These are phyloP conservation scores for Zhuqinia jingwanae DNA, from an alignment of 2,888 invertebrate species.

Conservation along the genomic window DNA sequence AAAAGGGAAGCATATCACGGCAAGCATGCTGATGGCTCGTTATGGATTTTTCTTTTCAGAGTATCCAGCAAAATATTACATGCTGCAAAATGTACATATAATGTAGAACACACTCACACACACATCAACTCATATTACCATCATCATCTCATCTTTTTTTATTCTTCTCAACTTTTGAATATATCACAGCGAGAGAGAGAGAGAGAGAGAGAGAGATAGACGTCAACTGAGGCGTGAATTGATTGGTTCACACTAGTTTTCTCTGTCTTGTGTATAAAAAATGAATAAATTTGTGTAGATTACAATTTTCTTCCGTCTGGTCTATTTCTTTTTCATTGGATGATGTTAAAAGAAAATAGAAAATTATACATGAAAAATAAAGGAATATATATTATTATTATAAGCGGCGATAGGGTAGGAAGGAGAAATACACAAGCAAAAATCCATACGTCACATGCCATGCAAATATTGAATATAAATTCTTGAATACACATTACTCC, in stretches of 20 bases:
- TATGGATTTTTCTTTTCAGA: conserved; percentile 7
- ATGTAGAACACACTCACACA: conserved; percentile 18
- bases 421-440: background rate
- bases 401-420: background rate
- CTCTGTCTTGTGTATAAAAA: conserved; percentile 25
- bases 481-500: background rate
- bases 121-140: conserved; percentile 38
- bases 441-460: too few species aligned
- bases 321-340: background rate
- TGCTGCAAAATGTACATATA: background rate
- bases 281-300: background rate
- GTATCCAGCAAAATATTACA: too few species aligned
- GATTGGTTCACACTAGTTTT: conserved; percentile 54
- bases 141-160: conserved; percentile 14
- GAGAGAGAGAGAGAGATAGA: background rate
- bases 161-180: background rate
- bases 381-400: too few species aligned
- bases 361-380: conserved; percentile 46
- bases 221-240: conserved; percentile 51
- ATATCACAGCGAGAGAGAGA: background rate
- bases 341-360: background rate
- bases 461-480: background rate
- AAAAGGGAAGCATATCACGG: background rate
- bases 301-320: background rate
- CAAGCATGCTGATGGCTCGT: background rate